phyloP scores from a whole-genome alignment of 2,113 vertebrate genomes.

The Carassius carassius region DNA sequence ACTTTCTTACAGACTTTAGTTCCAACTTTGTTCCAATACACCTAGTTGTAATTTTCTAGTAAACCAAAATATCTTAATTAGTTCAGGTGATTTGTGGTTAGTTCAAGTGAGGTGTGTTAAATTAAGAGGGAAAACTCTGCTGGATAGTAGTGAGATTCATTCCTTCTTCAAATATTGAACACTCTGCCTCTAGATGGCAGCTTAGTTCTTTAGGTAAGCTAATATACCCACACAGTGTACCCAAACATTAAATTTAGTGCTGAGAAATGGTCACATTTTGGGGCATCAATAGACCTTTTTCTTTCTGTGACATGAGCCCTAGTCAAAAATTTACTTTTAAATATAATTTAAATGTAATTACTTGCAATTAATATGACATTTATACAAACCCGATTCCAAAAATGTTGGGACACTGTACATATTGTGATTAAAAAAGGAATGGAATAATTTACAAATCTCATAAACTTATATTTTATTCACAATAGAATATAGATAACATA shows the following conservation, averaged over 20 bases:
- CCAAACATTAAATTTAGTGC: not conserved
- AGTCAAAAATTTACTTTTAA: not conserved
- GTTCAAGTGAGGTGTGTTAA: not conserved
- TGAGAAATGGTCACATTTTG: not conserved
- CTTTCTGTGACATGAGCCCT: not conserved
- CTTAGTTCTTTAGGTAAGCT: conserved; percentile 66
- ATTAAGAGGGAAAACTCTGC: not conserved
- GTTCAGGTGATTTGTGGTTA: too few species aligned
- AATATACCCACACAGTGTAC: not conserved
- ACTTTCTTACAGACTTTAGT: not conserved
- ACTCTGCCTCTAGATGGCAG: conserved; percentile 77
- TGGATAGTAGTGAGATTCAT: not conserved
- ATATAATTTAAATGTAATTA: not conserved
- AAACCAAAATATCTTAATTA: not conserved
- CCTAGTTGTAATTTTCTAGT: not conserved
- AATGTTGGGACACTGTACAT: too few species aligned
- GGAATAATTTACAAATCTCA: too few species aligned
- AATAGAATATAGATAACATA: too few species aligned
- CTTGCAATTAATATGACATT: too few species aligned
- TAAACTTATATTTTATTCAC: too few species aligned
- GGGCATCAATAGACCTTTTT: not conserved
- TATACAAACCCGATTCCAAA: too few species aligned
- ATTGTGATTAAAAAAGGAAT: too few species aligned
- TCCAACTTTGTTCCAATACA: not conserved
- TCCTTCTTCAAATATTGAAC: conserved; percentile 30